Evolutionary conservation across 2,888 invertebrate species (phyloP).

Genomic region (Onthophagus sagittarius): DNA sequence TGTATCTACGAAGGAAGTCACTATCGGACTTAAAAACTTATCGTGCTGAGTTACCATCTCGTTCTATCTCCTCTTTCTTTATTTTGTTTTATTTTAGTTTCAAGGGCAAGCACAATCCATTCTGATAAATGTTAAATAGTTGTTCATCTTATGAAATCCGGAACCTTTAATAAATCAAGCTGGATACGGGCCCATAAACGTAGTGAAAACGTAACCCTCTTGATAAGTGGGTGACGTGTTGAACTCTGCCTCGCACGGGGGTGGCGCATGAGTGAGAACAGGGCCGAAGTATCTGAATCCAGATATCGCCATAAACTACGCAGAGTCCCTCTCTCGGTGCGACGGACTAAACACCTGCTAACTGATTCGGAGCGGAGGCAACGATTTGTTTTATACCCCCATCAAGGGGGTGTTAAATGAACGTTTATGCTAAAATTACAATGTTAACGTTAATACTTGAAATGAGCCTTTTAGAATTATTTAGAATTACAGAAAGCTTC

Average conservation of each 20-base stretch:
- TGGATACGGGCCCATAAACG: background rate
- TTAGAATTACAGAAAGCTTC: background rate
- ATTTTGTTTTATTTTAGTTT: background rate
- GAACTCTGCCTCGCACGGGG: background rate
- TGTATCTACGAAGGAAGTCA: slow-evolving; percentile 41
- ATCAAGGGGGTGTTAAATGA: background rate
- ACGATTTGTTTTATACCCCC: background rate
- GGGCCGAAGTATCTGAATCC: background rate
- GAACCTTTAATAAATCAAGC: background rate
- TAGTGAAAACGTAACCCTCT: background rate
- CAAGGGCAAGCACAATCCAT: background rate
- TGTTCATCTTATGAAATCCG: background rate
- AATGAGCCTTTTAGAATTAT: no score
- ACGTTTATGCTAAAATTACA: no score
- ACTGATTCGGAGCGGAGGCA: background rate
- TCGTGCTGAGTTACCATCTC: slow-evolving; percentile 29
- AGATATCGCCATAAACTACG: background rate
- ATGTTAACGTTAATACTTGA: no score
- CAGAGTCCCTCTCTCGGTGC: background rate
- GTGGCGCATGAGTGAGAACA: background rate
- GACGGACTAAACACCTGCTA: background rate
- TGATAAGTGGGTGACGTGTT: background rate
- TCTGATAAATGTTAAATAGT: background rate
- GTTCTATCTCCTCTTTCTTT: background rate
- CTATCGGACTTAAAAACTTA: slow-evolving; percentile 39